Percentiles rank a stretch among this genome's conserved stretches.
These are phyloP conservation scores for Tautogolabrus adspersus DNA, from an alignment of 2,113 vertebrate species.

Conservation along the genomic window DNA sequence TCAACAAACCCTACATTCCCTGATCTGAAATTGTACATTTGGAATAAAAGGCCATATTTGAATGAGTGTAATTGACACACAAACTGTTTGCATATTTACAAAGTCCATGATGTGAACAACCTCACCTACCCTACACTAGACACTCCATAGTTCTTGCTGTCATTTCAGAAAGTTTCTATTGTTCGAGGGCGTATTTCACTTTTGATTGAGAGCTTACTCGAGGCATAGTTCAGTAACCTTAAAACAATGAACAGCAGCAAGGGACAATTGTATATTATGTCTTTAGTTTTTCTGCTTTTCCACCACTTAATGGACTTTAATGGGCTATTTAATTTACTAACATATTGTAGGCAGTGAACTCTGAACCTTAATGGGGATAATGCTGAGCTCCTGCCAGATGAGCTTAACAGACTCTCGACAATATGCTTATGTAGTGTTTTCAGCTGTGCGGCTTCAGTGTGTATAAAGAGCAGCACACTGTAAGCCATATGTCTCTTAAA, in stretches of 20 bases:
- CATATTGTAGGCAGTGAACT: conserved; percentile 54
- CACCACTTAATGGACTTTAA: conserved; percentile 51
- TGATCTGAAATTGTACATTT: too few relatives aligned
- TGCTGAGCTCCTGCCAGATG: conserved; percentile 45
- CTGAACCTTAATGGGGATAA: conserved; percentile 58
- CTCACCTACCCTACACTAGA: too few relatives aligned
- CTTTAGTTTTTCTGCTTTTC: conserved; percentile 20
- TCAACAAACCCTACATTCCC: too few relatives aligned
- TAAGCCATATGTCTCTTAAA: conserved; percentile 23
- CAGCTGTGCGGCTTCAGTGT: conserved; percentile 55
- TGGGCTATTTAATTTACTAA: conserved; percentile 55
- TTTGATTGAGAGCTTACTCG: conserved; percentile 3
- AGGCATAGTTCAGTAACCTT: conserved; percentile 21
- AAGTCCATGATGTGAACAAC: background rate
- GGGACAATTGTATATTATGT: background rate
- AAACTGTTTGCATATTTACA: too few relatives aligned
- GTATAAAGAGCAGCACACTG: conserved; percentile 21
- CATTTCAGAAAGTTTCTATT: background rate
- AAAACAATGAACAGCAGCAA: conserved; percentile 26
- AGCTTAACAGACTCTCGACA: conserved; percentile 25
- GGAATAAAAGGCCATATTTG: too few relatives aligned
- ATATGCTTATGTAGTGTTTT: conserved; percentile 59
- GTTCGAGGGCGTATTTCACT: background rate
- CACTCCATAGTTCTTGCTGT: background rate
- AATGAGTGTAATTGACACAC: too few relatives aligned